phyloP scores from a whole-genome alignment of 2,113 vertebrate species.

The Pseudorectes ferrugineus region DNA sequence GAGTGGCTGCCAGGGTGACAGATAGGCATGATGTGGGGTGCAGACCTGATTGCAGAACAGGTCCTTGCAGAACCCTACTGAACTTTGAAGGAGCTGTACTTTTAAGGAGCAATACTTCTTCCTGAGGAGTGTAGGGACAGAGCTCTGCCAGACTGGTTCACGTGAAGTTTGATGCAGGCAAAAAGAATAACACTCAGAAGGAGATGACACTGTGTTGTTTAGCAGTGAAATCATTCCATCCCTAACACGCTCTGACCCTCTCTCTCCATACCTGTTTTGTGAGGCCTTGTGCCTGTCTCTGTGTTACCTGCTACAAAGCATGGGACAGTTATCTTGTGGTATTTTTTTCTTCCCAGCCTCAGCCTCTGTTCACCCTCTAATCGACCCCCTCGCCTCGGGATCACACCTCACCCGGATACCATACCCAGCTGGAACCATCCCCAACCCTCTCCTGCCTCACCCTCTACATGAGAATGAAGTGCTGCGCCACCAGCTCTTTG shows the following conservation, averaged over 20 bases:
- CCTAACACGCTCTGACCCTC: accelerated
- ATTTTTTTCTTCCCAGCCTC: slow-evolving; percentile 77
- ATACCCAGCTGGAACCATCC: slow-evolving; percentile 91
- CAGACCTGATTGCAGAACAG: background rate
- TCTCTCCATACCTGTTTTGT: background rate
- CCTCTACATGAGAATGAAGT: slow-evolving; percentile 98
- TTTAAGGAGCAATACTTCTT: background rate
- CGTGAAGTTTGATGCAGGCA: accelerated
- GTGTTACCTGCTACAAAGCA: background rate
- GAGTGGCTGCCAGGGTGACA: background rate
- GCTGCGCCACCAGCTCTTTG: slow-evolving; percentile 97
- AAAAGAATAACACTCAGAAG: background rate
- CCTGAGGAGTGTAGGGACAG: background rate
- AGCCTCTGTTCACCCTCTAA: slow-evolving; percentile 96
- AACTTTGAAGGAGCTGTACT: background rate
- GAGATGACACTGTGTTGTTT: background rate
- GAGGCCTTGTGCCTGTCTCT: background rate
- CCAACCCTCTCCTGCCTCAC: slow-evolving; percentile 93
- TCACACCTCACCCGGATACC: slow-evolving; percentile 95
- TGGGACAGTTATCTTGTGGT: background rate
- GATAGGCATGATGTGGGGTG: background rate
- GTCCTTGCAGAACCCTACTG: background rate
- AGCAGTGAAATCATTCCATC: background rate
- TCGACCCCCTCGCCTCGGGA: slow-evolving; percentile 94
- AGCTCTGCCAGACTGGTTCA: background rate